Conservation (phyloP, 30 jellyfish, hydroid and myxozoan genomes). For the Calvadosia cruxmelitensis region DNA sequence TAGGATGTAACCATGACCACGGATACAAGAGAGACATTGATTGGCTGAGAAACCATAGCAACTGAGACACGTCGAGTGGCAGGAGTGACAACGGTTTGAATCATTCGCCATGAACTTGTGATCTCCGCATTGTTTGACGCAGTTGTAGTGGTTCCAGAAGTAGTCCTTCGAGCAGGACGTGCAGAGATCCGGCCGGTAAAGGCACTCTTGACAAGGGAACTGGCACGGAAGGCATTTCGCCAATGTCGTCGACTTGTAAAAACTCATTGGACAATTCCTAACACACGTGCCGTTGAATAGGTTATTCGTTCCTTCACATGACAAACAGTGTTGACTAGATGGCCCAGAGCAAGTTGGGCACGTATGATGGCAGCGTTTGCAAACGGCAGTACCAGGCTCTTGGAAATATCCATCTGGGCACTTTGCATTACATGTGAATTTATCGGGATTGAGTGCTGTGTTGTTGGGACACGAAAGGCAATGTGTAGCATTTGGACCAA, state of each 20-base stretch:
- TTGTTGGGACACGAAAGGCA: constrained; percentile 39
- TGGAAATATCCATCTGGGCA: constrained; percentile 44
- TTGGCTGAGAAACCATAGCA: constrained; percentile 54
- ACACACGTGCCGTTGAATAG: constrained; percentile 31
- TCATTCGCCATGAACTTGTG: constrained; percentile 29
- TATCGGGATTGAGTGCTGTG: constrained; percentile 14
- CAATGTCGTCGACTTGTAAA: constrained; percentile 17
- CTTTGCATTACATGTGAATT: constrained; percentile 23
- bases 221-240: constrained; percentile 64
- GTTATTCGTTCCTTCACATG: constrained; percentile 38
- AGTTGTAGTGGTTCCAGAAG: constrained; percentile 52
- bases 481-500: constrained; percentile 34
- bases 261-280: constrained; percentile 42
- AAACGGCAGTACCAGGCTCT: constrained; percentile 15
- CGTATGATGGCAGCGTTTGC: constrained; percentile 64
- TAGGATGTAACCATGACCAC: constrained; percentile 23
- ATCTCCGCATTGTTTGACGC: constrained; percentile 44
- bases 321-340: constrained; percentile 33
- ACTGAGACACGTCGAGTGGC: constrained; percentile 34
- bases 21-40: constrained; percentile 48
- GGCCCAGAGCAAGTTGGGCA: constrained; percentile 75
- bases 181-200: constrained; percentile 39
- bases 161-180: constrained; percentile 47
- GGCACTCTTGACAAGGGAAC: constrained; percentile 53
- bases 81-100: constrained; percentile 32